These are phyloP conservation scores for Stichopus chloronotus DNA, from an alignment of 35 echinoderm and acorn worm genomes.

Conservation along the genomic window DNA sequence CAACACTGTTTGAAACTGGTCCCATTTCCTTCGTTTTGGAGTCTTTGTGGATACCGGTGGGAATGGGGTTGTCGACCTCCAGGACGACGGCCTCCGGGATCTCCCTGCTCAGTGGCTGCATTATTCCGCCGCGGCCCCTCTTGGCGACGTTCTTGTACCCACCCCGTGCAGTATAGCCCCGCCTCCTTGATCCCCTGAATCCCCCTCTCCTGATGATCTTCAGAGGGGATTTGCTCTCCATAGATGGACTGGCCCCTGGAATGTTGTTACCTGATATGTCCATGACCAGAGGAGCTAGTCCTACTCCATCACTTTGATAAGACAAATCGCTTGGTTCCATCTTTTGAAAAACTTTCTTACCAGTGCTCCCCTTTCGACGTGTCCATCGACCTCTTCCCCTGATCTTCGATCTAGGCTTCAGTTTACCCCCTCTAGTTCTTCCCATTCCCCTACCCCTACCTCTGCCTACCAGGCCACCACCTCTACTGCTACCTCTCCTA, in stretches of 20 bases:
- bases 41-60: background rate
- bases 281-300: background rate
- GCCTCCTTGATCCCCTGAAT: constrained; percentile 38
- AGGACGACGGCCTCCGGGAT: background rate
- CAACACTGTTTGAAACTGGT: background rate
- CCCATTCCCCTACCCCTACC: background rate
- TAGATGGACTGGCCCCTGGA: background rate
- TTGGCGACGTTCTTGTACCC: constrained; percentile 27
- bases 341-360: background rate
- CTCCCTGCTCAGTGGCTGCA: background rate
- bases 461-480: constrained; percentile 20
- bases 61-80: background rate
- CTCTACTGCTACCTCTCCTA: constrained; percentile 8
- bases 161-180: background rate
- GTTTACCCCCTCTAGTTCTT: background rate
- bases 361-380: background rate
- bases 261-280: background rate
- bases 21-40: background rate
- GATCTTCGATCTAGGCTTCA: background rate
- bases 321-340: background rate
- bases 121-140: background rate
- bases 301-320: background rate
- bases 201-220: constrained; percentile 27
- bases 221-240: background rate
- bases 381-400: constrained; percentile 46